Evolutionary conservation across 2,888 invertebrate species (phyloP).

Genomic region (Stegophylla sp.): DNA sequence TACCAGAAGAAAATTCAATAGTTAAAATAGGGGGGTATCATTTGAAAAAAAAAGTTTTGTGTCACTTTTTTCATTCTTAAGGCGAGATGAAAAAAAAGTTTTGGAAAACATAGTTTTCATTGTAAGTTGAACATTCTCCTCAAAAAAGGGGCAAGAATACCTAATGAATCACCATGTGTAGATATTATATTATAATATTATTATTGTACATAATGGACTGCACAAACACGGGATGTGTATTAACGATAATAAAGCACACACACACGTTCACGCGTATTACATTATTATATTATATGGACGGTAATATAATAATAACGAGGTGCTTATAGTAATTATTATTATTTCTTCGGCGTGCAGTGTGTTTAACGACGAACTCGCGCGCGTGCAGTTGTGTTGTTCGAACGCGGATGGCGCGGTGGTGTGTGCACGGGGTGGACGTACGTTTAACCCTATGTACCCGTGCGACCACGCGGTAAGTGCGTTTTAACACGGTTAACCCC

Average conservation of each 20-base stretch:
- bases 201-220: not conserved
- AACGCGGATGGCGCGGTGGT: not conserved
- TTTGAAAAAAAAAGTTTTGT: too few relatives aligned
- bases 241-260: slow-evolving; percentile 34
- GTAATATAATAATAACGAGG: slow-evolving; percentile 25
- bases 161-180: not conserved
- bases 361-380: slow-evolving; percentile 23
- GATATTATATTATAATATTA: not conserved
- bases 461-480: too few relatives aligned
- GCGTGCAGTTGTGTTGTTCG: not conserved
- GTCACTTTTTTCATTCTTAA: too few relatives aligned
- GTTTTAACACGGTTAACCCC: not conserved
- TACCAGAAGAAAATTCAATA: too few relatives aligned
- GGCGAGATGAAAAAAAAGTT: too few relatives aligned
- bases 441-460: not conserved
- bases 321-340: slow-evolving; percentile 8
- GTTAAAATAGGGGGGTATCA: too few relatives aligned
- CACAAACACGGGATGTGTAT: slow-evolving; percentile 29
- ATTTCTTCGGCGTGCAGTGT: not conserved
- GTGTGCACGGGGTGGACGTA: not conserved
- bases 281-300: too few relatives aligned
- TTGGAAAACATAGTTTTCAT: too few relatives aligned
- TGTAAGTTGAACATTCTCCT: too few relatives aligned
- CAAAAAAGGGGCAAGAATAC: too few relatives aligned
- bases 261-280: not conserved